These are phyloP conservation scores for Gouania willdenowi DNA, from an alignment of 2,797 vertebrate genomes.

Conservation along the genomic window DNA sequence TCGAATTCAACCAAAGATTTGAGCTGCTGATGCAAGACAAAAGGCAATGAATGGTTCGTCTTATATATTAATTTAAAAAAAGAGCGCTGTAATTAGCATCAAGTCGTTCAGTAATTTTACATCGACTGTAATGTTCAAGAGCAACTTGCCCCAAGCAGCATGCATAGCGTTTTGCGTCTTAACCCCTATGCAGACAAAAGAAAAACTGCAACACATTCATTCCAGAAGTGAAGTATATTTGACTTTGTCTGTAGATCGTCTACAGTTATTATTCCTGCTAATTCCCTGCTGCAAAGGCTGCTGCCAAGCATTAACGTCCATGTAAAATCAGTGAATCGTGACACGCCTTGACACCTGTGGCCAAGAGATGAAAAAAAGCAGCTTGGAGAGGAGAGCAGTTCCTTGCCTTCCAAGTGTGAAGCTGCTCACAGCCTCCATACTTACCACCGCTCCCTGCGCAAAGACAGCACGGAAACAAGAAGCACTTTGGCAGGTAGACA, in stretches of 20 bases:
- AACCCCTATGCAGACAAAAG: conserved; percentile 13
- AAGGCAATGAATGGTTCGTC: conserved; percentile 23
- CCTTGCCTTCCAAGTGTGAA: conserved; percentile 47
- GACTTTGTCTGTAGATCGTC: neutral
- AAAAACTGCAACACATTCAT: neutral
- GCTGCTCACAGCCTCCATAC: conserved; percentile 28
- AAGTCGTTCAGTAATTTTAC: conserved; percentile 56
- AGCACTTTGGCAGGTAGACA: conserved; percentile 29
- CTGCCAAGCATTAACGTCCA: conserved; percentile 15
- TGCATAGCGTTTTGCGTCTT: conserved; percentile 6
- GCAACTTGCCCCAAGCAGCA: conserved; percentile 20
- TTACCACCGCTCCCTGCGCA: conserved; percentile 46
- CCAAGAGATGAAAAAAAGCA: conserved; percentile 51
- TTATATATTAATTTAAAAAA: conserved; percentile 39
- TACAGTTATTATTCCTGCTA: neutral
- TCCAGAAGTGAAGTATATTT: neutral
- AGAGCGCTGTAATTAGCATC: conserved; percentile 18
- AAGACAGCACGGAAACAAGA: conserved; percentile 10
- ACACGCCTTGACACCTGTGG: conserved; percentile 38
- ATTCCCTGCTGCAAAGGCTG: neutral
- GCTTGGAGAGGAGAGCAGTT: conserved; percentile 43
- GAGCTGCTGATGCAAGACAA: conserved; percentile 45
- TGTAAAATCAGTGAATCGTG: conserved; percentile 48
- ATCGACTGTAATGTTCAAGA: conserved; percentile 11
- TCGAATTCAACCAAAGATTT: conserved; percentile 6